A percentile compares a stretch with the other conserved stretches of the same genome.
Evolutionary conservation across 2,797 vertebrate genomes (phyloP).

Genomic region (Siniperca scherzeri): DNA sequence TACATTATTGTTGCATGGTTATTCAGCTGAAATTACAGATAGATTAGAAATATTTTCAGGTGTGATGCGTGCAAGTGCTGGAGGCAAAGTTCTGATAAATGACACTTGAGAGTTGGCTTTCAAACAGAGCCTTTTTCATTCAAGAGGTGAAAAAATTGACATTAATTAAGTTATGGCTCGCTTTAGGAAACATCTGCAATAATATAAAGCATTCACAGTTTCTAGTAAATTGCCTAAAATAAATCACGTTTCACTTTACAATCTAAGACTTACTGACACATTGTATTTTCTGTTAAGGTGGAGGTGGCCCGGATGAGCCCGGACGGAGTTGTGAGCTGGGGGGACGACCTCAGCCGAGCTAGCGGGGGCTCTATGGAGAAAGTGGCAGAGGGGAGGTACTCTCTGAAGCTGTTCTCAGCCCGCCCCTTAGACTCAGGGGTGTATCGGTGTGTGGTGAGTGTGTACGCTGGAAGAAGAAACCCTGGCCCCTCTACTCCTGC

Average conservation of each 20-base stretch:
- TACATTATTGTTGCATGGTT: not conserved
- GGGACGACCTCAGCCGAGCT: slow-evolving; percentile 83
- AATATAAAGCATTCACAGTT: not conserved
- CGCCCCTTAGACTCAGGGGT: slow-evolving; percentile 83
- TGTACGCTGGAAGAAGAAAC: slow-evolving; percentile 80
- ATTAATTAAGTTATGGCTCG: not conserved
- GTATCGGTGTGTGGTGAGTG: slow-evolving; percentile 85
- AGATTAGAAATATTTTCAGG: slow-evolving; percentile 6
- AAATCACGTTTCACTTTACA: not conserved
- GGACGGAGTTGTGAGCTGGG: slow-evolving; percentile 86
- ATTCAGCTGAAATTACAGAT: not conserved
- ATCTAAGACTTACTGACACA: not conserved
- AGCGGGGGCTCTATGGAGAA: slow-evolving; percentile 86
- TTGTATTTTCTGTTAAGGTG: slow-evolving; percentile 65
- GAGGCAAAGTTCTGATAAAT: slow-evolving; percentile 16
- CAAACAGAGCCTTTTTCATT: not conserved
- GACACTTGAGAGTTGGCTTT: not conserved
- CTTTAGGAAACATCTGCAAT: not conserved
- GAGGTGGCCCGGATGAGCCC: slow-evolving; percentile 87
- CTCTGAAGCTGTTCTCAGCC: slow-evolving; percentile 84
- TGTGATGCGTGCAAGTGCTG: not conserved
- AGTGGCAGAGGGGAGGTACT: slow-evolving; percentile 77
- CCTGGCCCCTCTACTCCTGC: slow-evolving; percentile 74
- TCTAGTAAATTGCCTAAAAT: not conserved
- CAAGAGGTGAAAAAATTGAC: not conserved